Percentiles rank a stretch among this genome's conserved stretches.
phyloP scores from a whole-genome alignment of 2,797 vertebrate species.

The Gallinago solitaria region DNA sequence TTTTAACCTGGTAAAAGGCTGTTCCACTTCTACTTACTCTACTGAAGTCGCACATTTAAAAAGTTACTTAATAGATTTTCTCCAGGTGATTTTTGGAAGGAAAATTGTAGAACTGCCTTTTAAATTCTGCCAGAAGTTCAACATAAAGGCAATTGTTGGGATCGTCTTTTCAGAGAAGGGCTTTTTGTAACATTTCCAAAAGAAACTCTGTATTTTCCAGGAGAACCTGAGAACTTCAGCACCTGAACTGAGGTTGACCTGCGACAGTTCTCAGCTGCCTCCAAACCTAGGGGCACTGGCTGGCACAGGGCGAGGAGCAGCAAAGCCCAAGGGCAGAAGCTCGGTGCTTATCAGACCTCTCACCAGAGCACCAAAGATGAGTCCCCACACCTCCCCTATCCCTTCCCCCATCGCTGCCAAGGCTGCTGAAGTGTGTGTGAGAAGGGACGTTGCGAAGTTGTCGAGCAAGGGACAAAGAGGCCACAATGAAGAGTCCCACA shows the following conservation, averaged over 20 bases:
- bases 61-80: neutral
- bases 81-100: neutral
- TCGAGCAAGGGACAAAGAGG: neutral
- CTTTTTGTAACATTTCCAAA: neutral
- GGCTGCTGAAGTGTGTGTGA: neutral
- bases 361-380: neutral
- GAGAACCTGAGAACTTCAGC: neutral
- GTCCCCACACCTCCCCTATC: neutral
- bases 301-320: neutral
- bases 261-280: neutral
- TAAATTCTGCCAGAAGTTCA: neutral
- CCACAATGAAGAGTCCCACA: rapidly evolving
- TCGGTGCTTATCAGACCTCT: rapidly evolving
- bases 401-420: neutral
- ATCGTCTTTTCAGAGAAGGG: neutral
- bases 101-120: neutral
- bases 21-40: neutral
- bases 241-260: neutral
- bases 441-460: neutral
- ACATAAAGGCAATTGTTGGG: neutral
- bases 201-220: neutral
- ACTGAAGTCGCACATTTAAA: neutral
- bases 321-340: neutral
- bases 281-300: rapidly evolving
- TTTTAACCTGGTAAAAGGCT: neutral